A percentile compares a stretch with the other conserved stretches of the same genome.
phyloP scores from a whole-genome alignment of 35 echinoderm and acorn worm species.

The Heliocidaris erythrogramma region DNA sequence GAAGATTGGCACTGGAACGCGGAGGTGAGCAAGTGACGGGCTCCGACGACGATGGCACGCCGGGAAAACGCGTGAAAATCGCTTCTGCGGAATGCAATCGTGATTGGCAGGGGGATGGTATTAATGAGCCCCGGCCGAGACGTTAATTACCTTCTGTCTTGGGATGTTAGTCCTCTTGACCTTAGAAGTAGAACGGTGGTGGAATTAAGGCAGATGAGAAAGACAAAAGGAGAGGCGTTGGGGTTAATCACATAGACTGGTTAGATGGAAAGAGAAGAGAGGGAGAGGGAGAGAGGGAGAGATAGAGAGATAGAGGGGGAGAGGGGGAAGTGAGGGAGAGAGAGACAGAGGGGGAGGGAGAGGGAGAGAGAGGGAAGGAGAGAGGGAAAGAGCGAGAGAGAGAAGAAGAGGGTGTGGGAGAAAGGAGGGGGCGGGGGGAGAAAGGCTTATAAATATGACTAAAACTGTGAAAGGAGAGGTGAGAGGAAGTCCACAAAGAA shows the following conservation, averaged over 20 bases:
- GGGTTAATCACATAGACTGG: not conserved
- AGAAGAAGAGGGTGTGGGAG: too few species aligned
- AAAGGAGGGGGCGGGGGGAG: too few species aligned
- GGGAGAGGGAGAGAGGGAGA: not conserved
- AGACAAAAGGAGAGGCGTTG: not conserved
- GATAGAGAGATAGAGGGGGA: not conserved
- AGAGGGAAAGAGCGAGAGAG: not conserved
- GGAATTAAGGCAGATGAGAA: not conserved
- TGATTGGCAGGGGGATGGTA: slow-evolving; percentile 38
- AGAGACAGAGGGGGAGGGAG: not conserved
- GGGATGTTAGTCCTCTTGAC: slow-evolving; percentile 14
- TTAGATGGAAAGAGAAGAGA: not conserved
- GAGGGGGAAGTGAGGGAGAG: not conserved
- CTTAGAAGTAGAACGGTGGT: not conserved
- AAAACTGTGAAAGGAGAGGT: too few species aligned
- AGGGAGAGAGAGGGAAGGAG: not conserved
- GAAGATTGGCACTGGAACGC: slow-evolving; percentile 24
- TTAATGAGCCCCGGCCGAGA: slow-evolving; percentile 18
- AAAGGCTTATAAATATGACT: too few species aligned
- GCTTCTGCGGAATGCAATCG: slow-evolving; percentile 14
- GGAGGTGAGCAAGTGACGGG: not conserved
- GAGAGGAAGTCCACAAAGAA: too few species aligned
- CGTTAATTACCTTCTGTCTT: slow-evolving; percentile 24
- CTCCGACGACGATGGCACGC: not conserved
- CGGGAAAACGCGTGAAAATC: not conserved